A percentile compares a stretch with the other conserved stretches of the same genome.
These are phyloP conservation scores for Tetramorium parvispinum DNA, from an alignment of 1,140 invertebrate species.

Conservation along the genomic window DNA sequence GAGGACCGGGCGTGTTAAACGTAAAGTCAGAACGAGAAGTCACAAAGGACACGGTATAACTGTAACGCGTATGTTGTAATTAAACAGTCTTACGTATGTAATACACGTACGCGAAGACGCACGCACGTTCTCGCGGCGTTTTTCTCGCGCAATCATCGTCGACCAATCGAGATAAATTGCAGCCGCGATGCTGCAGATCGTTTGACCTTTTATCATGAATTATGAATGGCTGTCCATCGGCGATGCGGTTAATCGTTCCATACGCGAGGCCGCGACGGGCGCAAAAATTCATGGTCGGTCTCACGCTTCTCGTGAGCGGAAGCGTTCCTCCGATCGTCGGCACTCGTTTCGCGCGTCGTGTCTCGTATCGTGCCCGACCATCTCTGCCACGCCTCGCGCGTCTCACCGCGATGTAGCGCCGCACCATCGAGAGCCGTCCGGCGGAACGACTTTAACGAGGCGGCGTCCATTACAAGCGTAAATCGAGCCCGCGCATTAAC, in stretches of 20 bases:
- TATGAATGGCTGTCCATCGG: constrained; percentile 47
- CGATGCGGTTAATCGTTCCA: constrained; percentile 40
- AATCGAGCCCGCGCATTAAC: constrained; percentile 47
- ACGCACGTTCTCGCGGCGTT: not conserved
- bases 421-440: constrained; percentile 22
- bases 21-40: not conserved
- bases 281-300: not conserved
- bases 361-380: constrained; percentile 19
- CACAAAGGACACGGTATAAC: not conserved
- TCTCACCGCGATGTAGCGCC: constrained; percentile 14
- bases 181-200: not conserved
- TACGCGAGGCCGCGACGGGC: not conserved
- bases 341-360: constrained; percentile 21
- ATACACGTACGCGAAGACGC: not conserved
- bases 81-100: not conserved
- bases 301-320: constrained; percentile 31
- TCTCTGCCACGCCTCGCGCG: constrained; percentile 53
- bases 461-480: constrained; percentile 53
- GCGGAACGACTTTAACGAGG: constrained; percentile 55
- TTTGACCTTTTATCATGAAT: constrained; percentile 56
- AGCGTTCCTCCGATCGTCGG: not conserved
- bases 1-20: not conserved
- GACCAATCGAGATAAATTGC: constrained; percentile 44
- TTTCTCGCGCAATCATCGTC: constrained; percentile 27
- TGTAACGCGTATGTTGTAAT: not conserved